phyloP scores from a whole-genome alignment of 2,797 vertebrate species.

The Sebastes matsubarae region DNA sequence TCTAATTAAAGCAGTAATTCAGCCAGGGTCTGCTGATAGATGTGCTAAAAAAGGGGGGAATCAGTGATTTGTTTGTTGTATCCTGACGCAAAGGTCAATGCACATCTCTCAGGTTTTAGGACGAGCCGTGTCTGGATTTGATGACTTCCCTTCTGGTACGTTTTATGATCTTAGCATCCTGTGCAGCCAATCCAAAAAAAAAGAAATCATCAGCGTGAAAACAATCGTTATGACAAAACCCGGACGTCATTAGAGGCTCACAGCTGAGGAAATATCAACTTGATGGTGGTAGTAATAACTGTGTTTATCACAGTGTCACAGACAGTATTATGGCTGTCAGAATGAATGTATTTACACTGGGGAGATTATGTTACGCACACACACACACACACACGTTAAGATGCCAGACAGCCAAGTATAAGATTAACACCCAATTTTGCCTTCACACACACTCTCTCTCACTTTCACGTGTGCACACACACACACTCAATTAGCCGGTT shows the following conservation, averaged over 20 bases:
- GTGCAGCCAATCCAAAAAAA: slow-evolving; percentile 3
- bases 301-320: slow-evolving; percentile 65
- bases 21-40: slow-evolving; percentile 25
- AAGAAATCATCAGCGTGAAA: slow-evolving; percentile 7
- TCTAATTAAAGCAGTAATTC: slow-evolving; percentile 59
- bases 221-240: slow-evolving; percentile 25
- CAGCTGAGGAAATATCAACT: slow-evolving; percentile 63
- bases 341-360: slow-evolving; percentile 60
- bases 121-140: not conserved
- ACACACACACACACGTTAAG: slow-evolving; percentile 2
- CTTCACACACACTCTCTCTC: not conserved
- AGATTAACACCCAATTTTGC: slow-evolving; percentile 72
- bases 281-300: slow-evolving; percentile 41
- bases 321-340: slow-evolving; percentile 65
- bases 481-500: slow-evolving; percentile 57
- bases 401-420: slow-evolving; percentile 59
- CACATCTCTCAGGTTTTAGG: not conserved
- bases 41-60: slow-evolving; percentile 22
- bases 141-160: not conserved
- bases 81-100: slow-evolving; percentile 16
- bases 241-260: slow-evolving; percentile 34
- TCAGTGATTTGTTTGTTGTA: slow-evolving; percentile 12
- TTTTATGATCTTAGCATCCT: not conserved
- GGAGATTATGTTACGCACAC: slow-evolving; percentile 55
- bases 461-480: not conserved